phyloP scores from a whole-genome alignment of 2,797 vertebrate genomes.

The Microctenopoma steveboyesi region DNA sequence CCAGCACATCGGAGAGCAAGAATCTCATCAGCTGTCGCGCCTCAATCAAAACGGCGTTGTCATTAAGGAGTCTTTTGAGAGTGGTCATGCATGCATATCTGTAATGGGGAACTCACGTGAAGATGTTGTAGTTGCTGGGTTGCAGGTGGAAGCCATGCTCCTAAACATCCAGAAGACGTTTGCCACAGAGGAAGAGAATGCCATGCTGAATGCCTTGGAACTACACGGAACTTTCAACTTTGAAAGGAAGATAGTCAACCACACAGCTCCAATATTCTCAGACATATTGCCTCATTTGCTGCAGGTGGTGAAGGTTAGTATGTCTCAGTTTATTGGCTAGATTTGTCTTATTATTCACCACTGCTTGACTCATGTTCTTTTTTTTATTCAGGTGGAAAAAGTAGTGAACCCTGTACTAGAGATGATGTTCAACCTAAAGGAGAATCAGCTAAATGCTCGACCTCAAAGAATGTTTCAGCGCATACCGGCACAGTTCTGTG shows the following conservation, averaged over 20 bases:
- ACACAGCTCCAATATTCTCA: constrained; percentile 20
- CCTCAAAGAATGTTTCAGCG: constrained; percentile 77
- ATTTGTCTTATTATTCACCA: not conserved
- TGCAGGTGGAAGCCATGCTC: constrained; percentile 85
- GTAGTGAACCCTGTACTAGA: constrained; percentile 81
- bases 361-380: not conserved
- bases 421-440: constrained; percentile 78
- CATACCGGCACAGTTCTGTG: constrained; percentile 85
- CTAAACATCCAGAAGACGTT: constrained; percentile 77
- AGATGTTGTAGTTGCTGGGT: constrained; percentile 41
- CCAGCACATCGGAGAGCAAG: constrained; percentile 75
- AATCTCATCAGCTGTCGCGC: constrained; percentile 63
- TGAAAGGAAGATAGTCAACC: constrained; percentile 3
- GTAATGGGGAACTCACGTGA: constrained; percentile 58
- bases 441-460: constrained; percentile 11
- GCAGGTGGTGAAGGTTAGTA: constrained; percentile 78
- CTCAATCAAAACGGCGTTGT: constrained; percentile 27
- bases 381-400: constrained; percentile 80
- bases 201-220: constrained; percentile 23
- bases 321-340: constrained; percentile 1
- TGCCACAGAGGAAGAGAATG: constrained; percentile 59
- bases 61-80: constrained; percentile 71
- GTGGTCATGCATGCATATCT: constrained; percentile 65
- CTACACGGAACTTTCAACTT: not conserved
- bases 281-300: constrained; percentile 64